Evolutionary conservation across 2,113 vertebrate genomes (phyloP).

Genomic region (Vidua macroura): DNA sequence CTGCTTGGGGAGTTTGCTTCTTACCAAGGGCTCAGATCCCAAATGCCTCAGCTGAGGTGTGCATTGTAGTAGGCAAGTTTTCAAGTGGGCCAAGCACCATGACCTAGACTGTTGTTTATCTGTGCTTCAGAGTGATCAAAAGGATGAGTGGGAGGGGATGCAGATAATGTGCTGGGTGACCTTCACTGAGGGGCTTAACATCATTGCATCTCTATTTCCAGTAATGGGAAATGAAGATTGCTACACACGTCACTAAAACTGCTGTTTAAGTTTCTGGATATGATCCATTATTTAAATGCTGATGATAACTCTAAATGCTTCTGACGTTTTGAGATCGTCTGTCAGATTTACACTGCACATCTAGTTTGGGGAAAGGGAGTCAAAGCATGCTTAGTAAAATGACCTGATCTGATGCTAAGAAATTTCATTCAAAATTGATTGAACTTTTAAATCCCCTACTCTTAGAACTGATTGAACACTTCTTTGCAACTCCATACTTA

Average conservation of each 20-base stretch:
- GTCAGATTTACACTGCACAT: neutral
- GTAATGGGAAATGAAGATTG: neutral
- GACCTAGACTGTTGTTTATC: neutral
- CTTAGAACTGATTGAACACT: neutral
- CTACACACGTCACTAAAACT: neutral
- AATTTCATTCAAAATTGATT: neutral
- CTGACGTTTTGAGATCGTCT: neutral
- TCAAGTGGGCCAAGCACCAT: neutral
- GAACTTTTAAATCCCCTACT: conserved; percentile 23
- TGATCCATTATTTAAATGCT: neutral
- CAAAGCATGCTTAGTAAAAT: neutral
- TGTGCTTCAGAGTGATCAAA: neutral
- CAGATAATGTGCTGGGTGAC: conserved; percentile 9
- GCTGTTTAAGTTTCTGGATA: neutral
- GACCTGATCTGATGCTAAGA: neutral
- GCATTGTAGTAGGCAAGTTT: neutral
- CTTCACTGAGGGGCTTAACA: neutral
- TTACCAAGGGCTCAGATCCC: neutral
- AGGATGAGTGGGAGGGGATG: neutral
- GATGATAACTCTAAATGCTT: neutral
- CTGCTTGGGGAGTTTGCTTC: neutral
- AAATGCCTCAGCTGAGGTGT: neutral
- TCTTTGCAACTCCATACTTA: neutral
- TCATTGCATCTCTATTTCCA: neutral
- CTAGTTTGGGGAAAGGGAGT: neutral